These are phyloP conservation scores for Myiozetetes cayanensis DNA, from an alignment of 2,113 vertebrate species.

Conservation along the genomic window DNA sequence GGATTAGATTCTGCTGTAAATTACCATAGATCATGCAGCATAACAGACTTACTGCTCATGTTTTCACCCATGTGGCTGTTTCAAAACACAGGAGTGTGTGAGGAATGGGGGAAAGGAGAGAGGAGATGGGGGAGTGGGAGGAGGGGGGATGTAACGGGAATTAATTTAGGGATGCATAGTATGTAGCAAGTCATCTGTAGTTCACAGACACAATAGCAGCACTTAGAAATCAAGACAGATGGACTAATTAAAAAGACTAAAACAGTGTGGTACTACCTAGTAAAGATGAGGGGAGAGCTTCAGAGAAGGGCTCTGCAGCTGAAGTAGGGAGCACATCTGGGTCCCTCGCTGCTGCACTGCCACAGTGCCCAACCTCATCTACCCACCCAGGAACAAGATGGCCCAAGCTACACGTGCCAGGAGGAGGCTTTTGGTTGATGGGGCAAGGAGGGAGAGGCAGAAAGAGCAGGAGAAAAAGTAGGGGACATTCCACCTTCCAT, in stretches of 20 bases:
- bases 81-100: not conserved
- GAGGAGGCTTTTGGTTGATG: not conserved
- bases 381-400: fast-evolving
- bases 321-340: fast-evolving
- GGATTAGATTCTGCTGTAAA: not conserved
- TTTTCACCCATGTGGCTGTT: not conserved
- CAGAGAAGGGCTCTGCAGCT: not conserved
- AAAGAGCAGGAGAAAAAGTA: not conserved
- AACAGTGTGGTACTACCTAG: not conserved
- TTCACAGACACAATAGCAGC: not conserved
- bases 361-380: fast-evolving
- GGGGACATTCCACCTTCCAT: not conserved
- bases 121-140: too few species aligned
- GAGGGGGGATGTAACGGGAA: not conserved
- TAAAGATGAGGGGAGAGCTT: not conserved
- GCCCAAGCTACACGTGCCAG: not conserved
- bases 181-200: not conserved
- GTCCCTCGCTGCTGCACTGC: fast-evolving
- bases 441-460: not conserved
- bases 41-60: not conserved
- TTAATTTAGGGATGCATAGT: not conserved
- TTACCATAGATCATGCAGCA: not conserved
- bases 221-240: not conserved
- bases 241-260: not conserved
- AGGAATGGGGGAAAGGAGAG: fast-evolving